Evolutionary conservation across 2,113 vertebrate species (phyloP), one percentile per base, ranked within the genome.

Genomic region (Riparia riparia): DNA sequence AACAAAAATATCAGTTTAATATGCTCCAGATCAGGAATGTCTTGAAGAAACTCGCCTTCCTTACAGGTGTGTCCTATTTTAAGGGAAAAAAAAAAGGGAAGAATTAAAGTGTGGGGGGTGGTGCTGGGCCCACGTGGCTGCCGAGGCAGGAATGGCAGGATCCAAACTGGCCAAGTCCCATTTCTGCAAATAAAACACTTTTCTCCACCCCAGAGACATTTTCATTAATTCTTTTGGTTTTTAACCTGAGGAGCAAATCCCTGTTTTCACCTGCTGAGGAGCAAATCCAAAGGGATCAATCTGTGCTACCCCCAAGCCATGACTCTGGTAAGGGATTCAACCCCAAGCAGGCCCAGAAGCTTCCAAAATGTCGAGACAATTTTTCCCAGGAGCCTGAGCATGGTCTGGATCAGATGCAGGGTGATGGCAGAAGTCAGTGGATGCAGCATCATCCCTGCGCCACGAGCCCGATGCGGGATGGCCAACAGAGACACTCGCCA

Each of bases 11-110:
- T 91, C 39, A 3, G 42, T 95, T 84, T 95, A 96, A 95, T 97
- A 64, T 2, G 22, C 72, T 96, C 94, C 94, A 96, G 90, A 91
- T 68, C 92, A 90, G 92, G 93, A 96, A 97, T 93, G 88, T 82
- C 79, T 95, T 94, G 86, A 56, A 91, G 93, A 89, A 96, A 95
- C 32, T 87, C 4, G 74, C 64, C 58, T 96, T 73, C 65, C 88
- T 83, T 87, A 65, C 93, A 98, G 95, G 88, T 97, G 93, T 77
- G 88, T 96, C 90, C 92, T 85, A 86, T 97, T 98, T 97, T 97
- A 84, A 79, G 86, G 82, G 69, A 87, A 37, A 96, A 71, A 87
- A 37, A 96, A 95, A 93, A 17, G 10, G 8, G 41, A 21, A 60
- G 63, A 37, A 65, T 58, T 64, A 96, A 97, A 97, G 93, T 78